A percentile compares a stretch with the other conserved stretches of the same genome.
phyloP scores from a whole-genome alignment of 2,797 vertebrate genomes.

The Tamandua tetradactyla region DNA sequence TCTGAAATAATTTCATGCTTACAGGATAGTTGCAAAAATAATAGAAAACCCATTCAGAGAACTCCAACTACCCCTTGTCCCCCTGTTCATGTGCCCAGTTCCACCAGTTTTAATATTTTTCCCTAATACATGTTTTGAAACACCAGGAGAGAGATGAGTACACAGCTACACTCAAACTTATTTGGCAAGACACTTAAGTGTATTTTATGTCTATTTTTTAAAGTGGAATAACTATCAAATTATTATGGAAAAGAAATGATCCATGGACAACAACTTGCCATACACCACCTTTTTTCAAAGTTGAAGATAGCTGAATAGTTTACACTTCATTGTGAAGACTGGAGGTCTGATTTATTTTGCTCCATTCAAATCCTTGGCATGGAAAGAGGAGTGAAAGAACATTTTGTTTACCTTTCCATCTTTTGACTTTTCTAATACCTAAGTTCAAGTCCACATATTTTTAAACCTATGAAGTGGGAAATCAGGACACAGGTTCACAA shows the following conservation, averaged over 20 bases:
- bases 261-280: background rate
- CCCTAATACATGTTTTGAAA: background rate
- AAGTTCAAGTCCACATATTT: rapidly evolving
- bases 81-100: too few relatives aligned
- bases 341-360: background rate
- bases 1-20: too few relatives aligned
- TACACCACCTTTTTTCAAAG: background rate
- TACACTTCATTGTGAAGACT: background rate
- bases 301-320: background rate
- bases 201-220: background rate
- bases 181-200: background rate
- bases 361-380: background rate
- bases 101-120: too few relatives aligned
- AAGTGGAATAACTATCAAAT: background rate
- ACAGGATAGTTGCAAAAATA: too few relatives aligned
- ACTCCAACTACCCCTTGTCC: too few relatives aligned
- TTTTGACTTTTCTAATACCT: background rate
- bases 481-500: background rate
- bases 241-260: background rate
- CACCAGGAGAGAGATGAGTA: background rate
- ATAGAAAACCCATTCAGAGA: too few relatives aligned
- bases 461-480: background rate
- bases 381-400: background rate
- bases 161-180: background rate
- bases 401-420: background rate